phyloP scores from a whole-genome alignment of 2,888 invertebrate species.

The Drosophila seclusa region DNA sequence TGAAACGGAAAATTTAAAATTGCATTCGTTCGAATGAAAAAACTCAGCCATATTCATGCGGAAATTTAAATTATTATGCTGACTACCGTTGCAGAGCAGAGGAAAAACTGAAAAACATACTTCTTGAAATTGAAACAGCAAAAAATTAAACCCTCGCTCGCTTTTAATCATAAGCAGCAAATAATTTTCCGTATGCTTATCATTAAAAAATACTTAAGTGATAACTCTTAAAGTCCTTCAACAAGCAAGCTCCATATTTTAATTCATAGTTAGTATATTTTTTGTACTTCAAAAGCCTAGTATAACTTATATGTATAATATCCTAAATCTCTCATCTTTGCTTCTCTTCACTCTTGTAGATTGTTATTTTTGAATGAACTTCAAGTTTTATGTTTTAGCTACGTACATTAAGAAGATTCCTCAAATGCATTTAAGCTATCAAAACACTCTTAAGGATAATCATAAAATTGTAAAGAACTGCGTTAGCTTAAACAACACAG shows the following conservation, averaged over 20 bases:
- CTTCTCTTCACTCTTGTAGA: background rate
- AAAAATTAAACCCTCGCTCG: background rate
- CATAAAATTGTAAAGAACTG: background rate
- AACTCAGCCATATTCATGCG: constrained; percentile 53
- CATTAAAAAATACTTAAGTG: background rate
- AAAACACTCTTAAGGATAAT: background rate
- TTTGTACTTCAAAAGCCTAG: background rate
- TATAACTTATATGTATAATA: background rate
- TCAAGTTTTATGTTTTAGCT: background rate
- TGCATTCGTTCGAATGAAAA: constrained; percentile 56
- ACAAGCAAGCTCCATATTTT: background rate
- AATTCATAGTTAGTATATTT: background rate
- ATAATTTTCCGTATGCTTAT: background rate
- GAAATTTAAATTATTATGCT: constrained; percentile 62
- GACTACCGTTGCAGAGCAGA: constrained; percentile 44
- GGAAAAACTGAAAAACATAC: constrained; percentile 18
- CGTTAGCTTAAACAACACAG: no score
- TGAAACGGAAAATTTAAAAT: constrained; percentile 71
- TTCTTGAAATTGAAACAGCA: background rate
- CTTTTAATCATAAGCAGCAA: background rate
- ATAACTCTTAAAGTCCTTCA: background rate
- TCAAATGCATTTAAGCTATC: background rate
- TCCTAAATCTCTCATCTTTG: background rate
- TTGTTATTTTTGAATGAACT: background rate
- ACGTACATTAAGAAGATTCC: background rate